Percentiles rank a stretch among this genome's conserved stretches.
phyloP scores from a whole-genome alignment of 2,888 invertebrate genomes.

The Xestia xanthographa region DNA sequence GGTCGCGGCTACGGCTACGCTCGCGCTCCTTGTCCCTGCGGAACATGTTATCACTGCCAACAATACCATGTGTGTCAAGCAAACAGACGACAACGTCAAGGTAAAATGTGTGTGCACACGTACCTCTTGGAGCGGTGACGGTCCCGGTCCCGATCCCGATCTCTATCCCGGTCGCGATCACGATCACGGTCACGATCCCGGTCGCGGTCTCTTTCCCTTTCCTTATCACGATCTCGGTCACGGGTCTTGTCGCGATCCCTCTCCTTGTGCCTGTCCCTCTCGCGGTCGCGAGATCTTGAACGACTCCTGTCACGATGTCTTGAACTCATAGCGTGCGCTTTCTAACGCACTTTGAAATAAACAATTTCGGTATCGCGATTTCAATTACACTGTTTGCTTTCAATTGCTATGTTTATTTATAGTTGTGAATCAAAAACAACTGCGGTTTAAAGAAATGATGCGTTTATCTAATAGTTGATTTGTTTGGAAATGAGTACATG shows the following conservation, averaged over 20 bases:
- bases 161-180: conserved; percentile 84
- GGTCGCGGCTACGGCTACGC: conserved; percentile 75
- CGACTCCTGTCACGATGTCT: conserved; percentile 89
- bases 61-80: neutral
- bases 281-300: conserved; percentile 83
- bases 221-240: conserved; percentile 74
- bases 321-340: conserved; percentile 85
- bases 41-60: neutral
- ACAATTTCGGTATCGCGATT: conserved; percentile 6
- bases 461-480: neutral
- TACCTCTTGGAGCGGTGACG: conserved; percentile 88
- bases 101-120: conserved; percentile 28
- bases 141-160: conserved; percentile 80
- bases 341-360: conserved; percentile 5
- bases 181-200: conserved; percentile 75
- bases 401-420: neutral
- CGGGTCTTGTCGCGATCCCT: conserved; percentile 79
- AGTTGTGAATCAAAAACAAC: neutral
- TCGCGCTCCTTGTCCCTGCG: conserved; percentile 85
- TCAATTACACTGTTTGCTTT: neutral
- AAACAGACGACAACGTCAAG: neutral
- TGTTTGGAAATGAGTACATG: neutral
- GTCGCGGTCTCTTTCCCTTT: conserved; percentile 71
- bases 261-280: conserved; percentile 77
- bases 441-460: neutral